Evolutionary conservation across 2,113 vertebrate species (phyloP).

Genomic region (Gadus macrocephalus): DNA sequence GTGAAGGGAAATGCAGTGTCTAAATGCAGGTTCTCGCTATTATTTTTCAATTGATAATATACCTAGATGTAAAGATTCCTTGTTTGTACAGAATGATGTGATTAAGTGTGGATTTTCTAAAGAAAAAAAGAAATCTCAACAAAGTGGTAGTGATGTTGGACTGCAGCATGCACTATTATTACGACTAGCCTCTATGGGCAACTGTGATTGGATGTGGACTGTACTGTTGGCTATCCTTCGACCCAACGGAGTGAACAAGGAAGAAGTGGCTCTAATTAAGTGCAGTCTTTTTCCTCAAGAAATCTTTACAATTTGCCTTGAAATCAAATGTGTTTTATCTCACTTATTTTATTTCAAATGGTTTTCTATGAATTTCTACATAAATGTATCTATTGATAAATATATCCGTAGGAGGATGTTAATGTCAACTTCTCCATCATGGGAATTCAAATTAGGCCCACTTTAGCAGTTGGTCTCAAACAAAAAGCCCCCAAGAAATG

Average conservation of each 20-base stretch:
- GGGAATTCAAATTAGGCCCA: too few relatives aligned
- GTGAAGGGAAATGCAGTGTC: conserved; percentile 3
- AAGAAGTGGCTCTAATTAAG: conserved; percentile 19
- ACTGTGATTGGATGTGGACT: conserved; percentile 48
- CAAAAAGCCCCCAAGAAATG: too few relatives aligned
- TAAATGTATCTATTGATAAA: conserved; percentile 59
- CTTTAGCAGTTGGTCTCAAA: too few relatives aligned
- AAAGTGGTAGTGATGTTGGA: conserved; percentile 34
- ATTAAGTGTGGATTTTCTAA: conserved; percentile 51
- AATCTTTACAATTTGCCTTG: conserved; percentile 53
- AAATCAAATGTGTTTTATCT: conserved; percentile 54
- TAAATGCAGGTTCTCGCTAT: conserved; percentile 19
- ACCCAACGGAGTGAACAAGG: conserved; percentile 44
- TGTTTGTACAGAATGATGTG: conserved; percentile 65
- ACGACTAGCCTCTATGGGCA: conserved; percentile 41
- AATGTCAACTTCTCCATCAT: too few relatives aligned
- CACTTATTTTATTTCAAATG: conserved; percentile 67
- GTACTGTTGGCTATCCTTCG: conserved; percentile 18
- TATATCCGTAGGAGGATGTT: neutral
- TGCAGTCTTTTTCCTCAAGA: conserved; percentile 36
- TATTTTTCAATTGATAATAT: conserved; percentile 28
- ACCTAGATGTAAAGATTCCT: conserved; percentile 54
- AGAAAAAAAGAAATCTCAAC: conserved; percentile 9
- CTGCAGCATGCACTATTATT: conserved; percentile 53
- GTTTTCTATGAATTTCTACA: conserved; percentile 75